Base-by-base conservation (phyloP, 2,888 invertebrate species). In the Mesorhabditis sp. region DNA sequence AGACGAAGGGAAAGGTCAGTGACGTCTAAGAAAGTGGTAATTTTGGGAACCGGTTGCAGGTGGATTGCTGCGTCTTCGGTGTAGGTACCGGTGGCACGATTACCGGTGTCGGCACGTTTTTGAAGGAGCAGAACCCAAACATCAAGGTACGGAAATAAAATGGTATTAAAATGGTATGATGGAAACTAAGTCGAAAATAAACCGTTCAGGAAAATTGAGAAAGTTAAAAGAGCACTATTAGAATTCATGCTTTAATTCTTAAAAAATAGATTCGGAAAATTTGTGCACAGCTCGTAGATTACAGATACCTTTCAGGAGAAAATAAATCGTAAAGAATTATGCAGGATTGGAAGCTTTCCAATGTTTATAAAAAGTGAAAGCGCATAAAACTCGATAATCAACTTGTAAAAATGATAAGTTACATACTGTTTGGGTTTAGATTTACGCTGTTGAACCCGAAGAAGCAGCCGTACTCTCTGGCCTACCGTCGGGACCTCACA, bases 51-150 rank as follows among this genome's bases (percentile, higher is more conserved):
- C 28, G 28, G 28, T 28, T 28, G 28, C 62, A 72, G 72, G 75
- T 83, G 3, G 82, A 84, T 68, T 80, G 77, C 4, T 79, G 76
- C 67, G 78, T 82, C 2, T 83, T 84, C 66, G 84, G 82, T 65
- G 76, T 86, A 5, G 85, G 84, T 15, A 81, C 83, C 42, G 82
- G 83, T 44, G 83, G 83, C 45, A 82, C 83, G 10, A 79, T 84
- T 45, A 82, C 82, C 42, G 84, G 84, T 44, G 83, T 80, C n/a
- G 84, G 83, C 45, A 74, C 67, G 7, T 84, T 70, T 69, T 66
- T 84, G 45, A 75, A 69, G 64, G 82, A 84, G 71, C 65, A 76
- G 68, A 82, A 83, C 42, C 82, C 84, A 28, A 65, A 71, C 10
- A 44, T 84, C 67, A 70, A 73, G 62, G 81, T 80, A 58, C 13